phyloP scores from a whole-genome alignment of 2,797 vertebrate species.

The Coracias cyanogaster region DNA sequence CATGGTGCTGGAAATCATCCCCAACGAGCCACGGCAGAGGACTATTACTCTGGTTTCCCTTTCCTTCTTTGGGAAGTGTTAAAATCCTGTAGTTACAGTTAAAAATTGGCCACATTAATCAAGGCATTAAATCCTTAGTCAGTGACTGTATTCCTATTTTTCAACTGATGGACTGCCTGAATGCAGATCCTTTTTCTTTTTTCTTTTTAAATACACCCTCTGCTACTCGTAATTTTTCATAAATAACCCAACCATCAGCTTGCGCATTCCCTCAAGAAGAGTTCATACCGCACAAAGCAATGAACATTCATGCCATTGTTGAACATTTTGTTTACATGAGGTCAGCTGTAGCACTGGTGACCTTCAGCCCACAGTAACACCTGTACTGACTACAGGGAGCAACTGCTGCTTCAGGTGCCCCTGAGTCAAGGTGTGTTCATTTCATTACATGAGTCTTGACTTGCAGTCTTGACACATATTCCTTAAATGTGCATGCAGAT shows the following conservation, averaged over 20 bases:
- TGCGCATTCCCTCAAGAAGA: not conserved
- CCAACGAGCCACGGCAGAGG: not conserved
- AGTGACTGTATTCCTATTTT: slow-evolving; percentile 26
- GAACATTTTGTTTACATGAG: not conserved
- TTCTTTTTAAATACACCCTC: not conserved
- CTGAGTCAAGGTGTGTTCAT: not conserved
- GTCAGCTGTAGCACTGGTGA: not conserved
- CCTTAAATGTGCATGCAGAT: not conserved
- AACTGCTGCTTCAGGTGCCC: not conserved
- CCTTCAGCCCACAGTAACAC: not conserved
- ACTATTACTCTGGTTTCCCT: not conserved
- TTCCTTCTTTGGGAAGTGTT: slow-evolving; percentile 27
- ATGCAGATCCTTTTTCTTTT: not conserved
- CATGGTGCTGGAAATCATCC: not conserved
- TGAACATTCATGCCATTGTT: not conserved
- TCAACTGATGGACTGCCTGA: not conserved
- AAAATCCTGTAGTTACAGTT: slow-evolving; percentile 38
- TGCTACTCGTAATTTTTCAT: not conserved
- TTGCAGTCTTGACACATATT: not conserved
- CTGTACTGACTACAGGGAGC: not conserved
- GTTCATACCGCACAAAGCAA: not conserved
- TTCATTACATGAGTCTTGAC: not conserved
- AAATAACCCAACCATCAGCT: not conserved
- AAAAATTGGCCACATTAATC: slow-evolving; percentile 69
- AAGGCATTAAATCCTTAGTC: slow-evolving; percentile 39